These are phyloP conservation scores for Bovichtus variegatus DNA, from an alignment of 2,797 vertebrate species.

Conservation along the genomic window DNA sequence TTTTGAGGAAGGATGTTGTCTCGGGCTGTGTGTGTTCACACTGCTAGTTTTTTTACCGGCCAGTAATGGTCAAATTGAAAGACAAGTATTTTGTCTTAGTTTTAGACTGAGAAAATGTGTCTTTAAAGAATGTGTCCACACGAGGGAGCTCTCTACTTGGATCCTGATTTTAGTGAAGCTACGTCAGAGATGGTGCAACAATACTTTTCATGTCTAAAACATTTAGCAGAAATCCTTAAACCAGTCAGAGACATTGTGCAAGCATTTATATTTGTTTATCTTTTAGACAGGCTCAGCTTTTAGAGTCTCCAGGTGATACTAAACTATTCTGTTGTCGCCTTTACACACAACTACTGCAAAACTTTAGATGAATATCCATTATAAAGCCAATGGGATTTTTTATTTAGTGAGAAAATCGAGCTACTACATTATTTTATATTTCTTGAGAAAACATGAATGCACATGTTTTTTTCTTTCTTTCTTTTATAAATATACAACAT, in stretches of 20 bases:
- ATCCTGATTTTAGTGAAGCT: not conserved
- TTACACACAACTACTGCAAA: not conserved
- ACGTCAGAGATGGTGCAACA: not conserved
- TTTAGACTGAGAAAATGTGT: not conserved
- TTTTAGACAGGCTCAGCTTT: not conserved
- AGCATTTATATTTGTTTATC: not conserved
- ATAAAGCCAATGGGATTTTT: not conserved
- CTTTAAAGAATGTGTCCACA: conserved; percentile 53
- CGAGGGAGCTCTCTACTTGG: conserved; percentile 50
- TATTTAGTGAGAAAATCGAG: not conserved
- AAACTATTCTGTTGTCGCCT: not conserved
- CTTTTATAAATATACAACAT: too few species aligned
- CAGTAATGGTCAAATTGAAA: not conserved
- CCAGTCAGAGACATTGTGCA: not conserved
- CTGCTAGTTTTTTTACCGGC: not conserved
- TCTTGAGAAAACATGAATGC: not conserved
- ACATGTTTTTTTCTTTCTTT: not conserved
- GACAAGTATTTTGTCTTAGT: not conserved
- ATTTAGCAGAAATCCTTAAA: not conserved
- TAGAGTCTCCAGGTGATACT: not conserved
- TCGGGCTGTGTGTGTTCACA: not conserved
- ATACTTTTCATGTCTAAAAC: not conserved
- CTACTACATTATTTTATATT: not conserved
- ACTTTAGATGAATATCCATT: not conserved
- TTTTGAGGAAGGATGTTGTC: conserved; percentile 12